Percentiles rank a stretch among this genome's conserved stretches.
Evolutionary conservation across 1,140 invertebrate genomes (phyloP).

Genomic region (Macrotrachela quadricornifera): DNA sequence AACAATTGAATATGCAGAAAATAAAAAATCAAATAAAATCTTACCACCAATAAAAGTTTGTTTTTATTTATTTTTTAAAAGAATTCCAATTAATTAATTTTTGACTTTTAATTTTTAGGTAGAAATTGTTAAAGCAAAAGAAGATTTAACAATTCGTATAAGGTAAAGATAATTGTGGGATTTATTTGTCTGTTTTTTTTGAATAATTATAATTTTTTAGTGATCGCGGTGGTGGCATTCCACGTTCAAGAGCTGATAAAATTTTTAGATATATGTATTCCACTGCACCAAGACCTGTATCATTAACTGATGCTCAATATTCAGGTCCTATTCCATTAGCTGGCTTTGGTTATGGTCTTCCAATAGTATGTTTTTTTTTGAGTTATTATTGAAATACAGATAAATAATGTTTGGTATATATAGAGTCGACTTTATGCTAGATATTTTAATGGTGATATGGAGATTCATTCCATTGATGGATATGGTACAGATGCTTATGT

Average conservation of each 20-base stretch:
- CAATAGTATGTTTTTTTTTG: conserved; percentile 20
- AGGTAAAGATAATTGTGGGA: conserved; percentile 20
- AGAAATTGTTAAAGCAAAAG: conserved; percentile 49
- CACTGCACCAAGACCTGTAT: conserved; percentile 2
- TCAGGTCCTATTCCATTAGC: conserved; percentile 10
- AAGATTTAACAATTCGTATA: conserved; percentile 85
- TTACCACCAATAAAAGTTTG: background rate
- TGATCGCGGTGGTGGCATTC: conserved; percentile 77
- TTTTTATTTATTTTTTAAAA: background rate
- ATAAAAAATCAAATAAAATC: conserved; percentile 50
- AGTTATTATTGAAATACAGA: too few relatives aligned
- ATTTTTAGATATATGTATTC: conserved; percentile 8
- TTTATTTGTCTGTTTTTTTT: too few relatives aligned
- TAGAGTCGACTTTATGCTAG: conserved; percentile 83
- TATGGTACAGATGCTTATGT: conserved; percentile 86
- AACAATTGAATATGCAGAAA: conserved; percentile 47
- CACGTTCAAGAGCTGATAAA: conserved; percentile 52
- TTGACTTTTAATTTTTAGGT: too few relatives aligned
- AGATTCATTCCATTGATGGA: conserved; percentile 74
- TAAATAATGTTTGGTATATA: too few relatives aligned
- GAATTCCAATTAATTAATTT: background rate
- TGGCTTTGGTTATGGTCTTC: conserved; percentile 90
- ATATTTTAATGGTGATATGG: conserved; percentile 89
- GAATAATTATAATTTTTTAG: conserved; percentile 25
- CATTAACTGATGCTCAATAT: too few relatives aligned